phyloP scores from a whole-genome alignment of 2,797 vertebrate species.

The Sibirionetta formosa region DNA sequence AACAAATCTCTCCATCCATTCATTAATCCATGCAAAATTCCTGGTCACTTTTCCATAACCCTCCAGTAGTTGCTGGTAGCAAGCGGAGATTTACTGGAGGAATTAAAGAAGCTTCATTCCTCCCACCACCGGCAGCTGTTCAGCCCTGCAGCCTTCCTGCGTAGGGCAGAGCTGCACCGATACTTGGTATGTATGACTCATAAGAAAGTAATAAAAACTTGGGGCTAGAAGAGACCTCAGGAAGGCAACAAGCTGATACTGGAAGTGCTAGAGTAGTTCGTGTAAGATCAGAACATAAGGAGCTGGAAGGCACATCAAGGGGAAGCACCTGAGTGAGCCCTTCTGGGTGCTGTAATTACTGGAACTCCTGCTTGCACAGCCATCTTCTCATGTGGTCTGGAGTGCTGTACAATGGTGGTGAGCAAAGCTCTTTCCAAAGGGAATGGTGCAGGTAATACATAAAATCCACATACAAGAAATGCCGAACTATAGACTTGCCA shows the following conservation, averaged over 20 bases:
- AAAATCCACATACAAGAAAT: background rate
- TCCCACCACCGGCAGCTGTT: conserved; percentile 45
- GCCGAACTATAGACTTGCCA: background rate
- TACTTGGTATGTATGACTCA: conserved; percentile 36
- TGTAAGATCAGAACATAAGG: background rate
- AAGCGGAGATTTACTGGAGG: background rate
- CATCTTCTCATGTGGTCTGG: rapidly evolving
- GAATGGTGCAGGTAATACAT: background rate
- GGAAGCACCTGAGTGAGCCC: background rate
- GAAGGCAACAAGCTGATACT: background rate
- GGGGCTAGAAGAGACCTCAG: conserved; percentile 5
- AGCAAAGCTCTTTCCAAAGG: background rate
- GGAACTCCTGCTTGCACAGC: background rate
- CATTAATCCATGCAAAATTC: background rate
- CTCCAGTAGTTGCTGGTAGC: background rate
- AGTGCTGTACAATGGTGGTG: rapidly evolving
- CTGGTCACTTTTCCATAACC: background rate
- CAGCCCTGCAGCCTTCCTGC: background rate
- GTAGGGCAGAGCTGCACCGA: background rate
- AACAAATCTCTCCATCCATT: background rate
- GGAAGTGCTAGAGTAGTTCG: background rate
- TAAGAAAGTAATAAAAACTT: conserved; percentile 27
- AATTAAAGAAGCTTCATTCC: conserved; percentile 30
- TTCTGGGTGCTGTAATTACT: background rate
- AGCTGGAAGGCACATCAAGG: background rate